phyloP scores from a whole-genome alignment of 2,797 vertebrate species.

The Enteromius treurensis region DNA sequence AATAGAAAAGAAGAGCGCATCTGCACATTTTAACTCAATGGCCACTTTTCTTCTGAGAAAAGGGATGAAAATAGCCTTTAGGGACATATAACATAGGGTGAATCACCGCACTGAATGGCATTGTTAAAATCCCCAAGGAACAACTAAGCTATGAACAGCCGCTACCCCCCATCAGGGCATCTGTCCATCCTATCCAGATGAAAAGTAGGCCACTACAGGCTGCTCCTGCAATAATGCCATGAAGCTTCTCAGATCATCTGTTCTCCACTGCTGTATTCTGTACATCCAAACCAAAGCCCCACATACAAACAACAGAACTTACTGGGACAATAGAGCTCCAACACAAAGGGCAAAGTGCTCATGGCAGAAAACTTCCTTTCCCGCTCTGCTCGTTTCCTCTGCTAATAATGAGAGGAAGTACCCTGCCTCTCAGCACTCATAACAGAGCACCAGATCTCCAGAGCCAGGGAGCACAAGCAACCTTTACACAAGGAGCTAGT shows the following conservation, averaged over 20 bases:
- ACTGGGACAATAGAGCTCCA: conserved; percentile 47
- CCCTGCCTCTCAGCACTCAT: conserved; percentile 67
- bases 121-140: conserved; percentile 2
- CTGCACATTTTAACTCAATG: background rate
- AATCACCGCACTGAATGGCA: background rate
- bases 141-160: conserved; percentile 25
- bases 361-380: conserved; percentile 87
- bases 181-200: background rate
- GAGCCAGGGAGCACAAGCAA: conserved; percentile 18
- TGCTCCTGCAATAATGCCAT: background rate
- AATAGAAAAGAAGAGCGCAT: background rate
- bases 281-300: conserved; percentile 22
- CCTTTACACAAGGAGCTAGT: background rate
- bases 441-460: background rate
- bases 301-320: background rate
- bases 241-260: conserved; percentile 20
- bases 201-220: conserved; percentile 49
- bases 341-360: conserved; percentile 35
- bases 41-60: background rate
- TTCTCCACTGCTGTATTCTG: conserved; percentile 9
- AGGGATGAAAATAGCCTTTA: background rate
- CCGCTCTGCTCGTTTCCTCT: conserved; percentile 81
- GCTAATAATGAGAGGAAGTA: conserved; percentile 89
- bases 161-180: conserved; percentile 25
- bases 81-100: background rate